Conservation (phyloP, 1,140 invertebrate species). For the Solenopsis invicta region DNA sequence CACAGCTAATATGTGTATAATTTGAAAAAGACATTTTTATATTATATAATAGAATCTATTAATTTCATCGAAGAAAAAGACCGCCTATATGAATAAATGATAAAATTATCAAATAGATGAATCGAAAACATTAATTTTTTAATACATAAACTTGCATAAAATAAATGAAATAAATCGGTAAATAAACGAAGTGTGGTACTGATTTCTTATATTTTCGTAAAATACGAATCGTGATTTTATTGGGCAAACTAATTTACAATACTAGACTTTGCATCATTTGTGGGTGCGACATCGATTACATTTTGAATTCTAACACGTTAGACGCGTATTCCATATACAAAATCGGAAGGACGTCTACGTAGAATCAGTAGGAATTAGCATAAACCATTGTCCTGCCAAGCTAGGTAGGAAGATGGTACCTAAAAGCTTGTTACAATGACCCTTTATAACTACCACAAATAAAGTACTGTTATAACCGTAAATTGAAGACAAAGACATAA, state of each 20-base stretch:
- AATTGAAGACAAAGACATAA: slow-evolving; percentile 59
- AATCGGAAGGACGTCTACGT: slow-evolving; percentile 70
- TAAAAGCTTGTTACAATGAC: slow-evolving; percentile 78
- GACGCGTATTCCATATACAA: slow-evolving; percentile 56
- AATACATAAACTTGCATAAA: neutral
- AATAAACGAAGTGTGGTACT: neutral
- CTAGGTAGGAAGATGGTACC: slow-evolving; percentile 54
- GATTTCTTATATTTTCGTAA: neutral
- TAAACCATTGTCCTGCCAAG: slow-evolving; percentile 82
- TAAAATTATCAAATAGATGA: neutral
- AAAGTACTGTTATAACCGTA: slow-evolving; percentile 72
- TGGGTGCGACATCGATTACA: slow-evolving; percentile 62
- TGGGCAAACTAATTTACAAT: slow-evolving; percentile 11
- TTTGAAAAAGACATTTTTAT: neutral
- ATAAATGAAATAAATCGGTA: neutral
- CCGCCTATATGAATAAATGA: neutral
- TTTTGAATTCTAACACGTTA: slow-evolving; percentile 69
- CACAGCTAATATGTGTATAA: neutral
- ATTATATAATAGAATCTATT: neutral
- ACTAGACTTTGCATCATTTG: slow-evolving; percentile 55
- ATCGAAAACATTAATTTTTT: neutral
- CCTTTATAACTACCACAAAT: slow-evolving; percentile 77
- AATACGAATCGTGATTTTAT: slow-evolving; percentile 30
- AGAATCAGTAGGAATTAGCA: slow-evolving; percentile 78
- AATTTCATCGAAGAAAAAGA: neutral